These are phyloP conservation scores for Cantharis lateralis DNA, from an alignment of 2,888 invertebrate species.

Conservation along the genomic window DNA sequence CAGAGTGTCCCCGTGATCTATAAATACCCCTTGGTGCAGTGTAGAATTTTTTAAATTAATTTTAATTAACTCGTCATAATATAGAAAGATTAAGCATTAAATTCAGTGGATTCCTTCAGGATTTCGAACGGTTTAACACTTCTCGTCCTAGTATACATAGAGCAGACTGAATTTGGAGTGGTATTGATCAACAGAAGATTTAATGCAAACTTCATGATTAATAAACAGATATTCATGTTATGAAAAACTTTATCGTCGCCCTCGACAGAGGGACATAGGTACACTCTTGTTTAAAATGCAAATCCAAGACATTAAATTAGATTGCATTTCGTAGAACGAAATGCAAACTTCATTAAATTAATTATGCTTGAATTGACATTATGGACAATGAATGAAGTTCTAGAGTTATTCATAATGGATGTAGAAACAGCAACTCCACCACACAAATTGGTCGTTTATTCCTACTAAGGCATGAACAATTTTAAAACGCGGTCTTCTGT, in stretches of 20 bases:
- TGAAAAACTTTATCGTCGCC: not conserved
- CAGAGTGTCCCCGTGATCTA: too few relatives aligned
- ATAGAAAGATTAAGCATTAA: too few relatives aligned
- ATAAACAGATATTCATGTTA: not conserved
- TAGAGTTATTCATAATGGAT: not conserved
- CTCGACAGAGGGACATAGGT: not conserved
- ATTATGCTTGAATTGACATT: not conserved
- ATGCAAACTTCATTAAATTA: not conserved
- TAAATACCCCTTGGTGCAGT: too few relatives aligned
- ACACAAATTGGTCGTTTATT: not conserved
- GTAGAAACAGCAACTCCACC: not conserved
- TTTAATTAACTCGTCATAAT: too few relatives aligned
- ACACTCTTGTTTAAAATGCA: not conserved
- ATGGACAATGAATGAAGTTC: not conserved
- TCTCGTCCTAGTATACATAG: not conserved
- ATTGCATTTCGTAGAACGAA: not conserved
- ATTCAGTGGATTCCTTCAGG: too few relatives aligned
- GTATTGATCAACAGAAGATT: not conserved
- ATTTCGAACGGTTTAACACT: too few relatives aligned
- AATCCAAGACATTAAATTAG: not conserved
- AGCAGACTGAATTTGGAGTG: not conserved
- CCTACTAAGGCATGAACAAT: not conserved
- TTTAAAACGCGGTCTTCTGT: not conserved
- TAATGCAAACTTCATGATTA: not conserved
- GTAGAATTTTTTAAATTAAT: too few relatives aligned